Percentiles rank a stretch among this genome's conserved stretches.
These are phyloP conservation scores for Enteromius afrohamiltoni DNA, from an alignment of 2,797 vertebrate species.

Conservation along the genomic window DNA sequence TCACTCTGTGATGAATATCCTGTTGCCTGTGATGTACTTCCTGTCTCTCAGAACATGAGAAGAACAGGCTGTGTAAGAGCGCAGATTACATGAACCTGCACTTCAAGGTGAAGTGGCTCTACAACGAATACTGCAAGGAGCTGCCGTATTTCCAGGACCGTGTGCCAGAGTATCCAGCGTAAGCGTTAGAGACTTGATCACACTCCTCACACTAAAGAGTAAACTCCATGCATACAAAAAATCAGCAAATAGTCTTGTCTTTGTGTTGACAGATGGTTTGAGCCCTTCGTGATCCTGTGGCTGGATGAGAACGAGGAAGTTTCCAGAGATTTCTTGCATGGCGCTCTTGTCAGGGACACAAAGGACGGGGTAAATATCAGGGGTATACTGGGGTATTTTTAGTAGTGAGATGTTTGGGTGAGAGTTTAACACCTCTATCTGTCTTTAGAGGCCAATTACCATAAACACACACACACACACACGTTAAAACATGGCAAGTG, in stretches of 20 bases:
- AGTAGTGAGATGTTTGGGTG: neutral
- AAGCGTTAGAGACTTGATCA: constrained; percentile 26
- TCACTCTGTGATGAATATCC: neutral
- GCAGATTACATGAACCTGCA: constrained; percentile 99
- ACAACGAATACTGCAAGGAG: constrained; percentile 95
- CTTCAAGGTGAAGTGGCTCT: constrained; percentile 99
- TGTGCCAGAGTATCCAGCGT: constrained; percentile 91
- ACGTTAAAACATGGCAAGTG: neutral
- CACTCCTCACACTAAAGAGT: neutral
- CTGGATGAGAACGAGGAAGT: constrained; percentile 98
- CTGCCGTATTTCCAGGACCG: constrained; percentile 89
- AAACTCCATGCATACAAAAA: neutral
- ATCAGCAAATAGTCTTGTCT: neutral
- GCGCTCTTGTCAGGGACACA: constrained; percentile 94
- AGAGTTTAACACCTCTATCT: neutral
- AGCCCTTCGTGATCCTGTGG: constrained; percentile 97
- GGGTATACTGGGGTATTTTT: neutral
- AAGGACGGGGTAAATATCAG: constrained; percentile 89
- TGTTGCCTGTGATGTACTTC: constrained; percentile 11
- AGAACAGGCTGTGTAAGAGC: constrained; percentile 94
- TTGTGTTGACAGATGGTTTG: constrained; percentile 86
- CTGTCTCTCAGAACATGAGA: constrained; percentile 87
- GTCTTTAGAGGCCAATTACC: neutral
- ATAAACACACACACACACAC: neutral
- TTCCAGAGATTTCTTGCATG: constrained; percentile 93